Evolutionary conservation across 2,113 vertebrate species (phyloP), one percentile per base, ranked within the genome.

Genomic region (Pollimyrus isidori): DNA sequence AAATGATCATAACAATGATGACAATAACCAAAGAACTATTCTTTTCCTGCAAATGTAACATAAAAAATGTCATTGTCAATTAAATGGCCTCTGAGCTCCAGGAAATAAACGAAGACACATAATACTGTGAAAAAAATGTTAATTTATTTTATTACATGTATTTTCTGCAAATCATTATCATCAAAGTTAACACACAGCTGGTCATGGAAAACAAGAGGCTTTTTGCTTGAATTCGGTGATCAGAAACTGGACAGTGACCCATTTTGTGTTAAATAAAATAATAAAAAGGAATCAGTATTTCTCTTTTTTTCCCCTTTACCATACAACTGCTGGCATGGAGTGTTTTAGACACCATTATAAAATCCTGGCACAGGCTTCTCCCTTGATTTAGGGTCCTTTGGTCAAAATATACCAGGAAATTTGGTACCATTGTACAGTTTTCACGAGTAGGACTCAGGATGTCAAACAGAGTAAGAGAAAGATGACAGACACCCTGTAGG

Each of bases 111-210:
- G 1, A 69, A 69, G 62, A 89, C 46, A 65, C 30, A 49, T 23
- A 62, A 50, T 46, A 21, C 26, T 30, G 9, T 84, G n/a, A 48
- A 85, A 46, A 58, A 42, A 42, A 42, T 80, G 30, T 80, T 80
- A 80, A 80, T 35, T 84, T 83, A 84, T 84, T 89, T 89, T 89
- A 89, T 89, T 89, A 89, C 83, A 89, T 89, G 26, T 85, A 23
- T 89, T 83, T 48, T 4, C 46, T 80, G 26, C 53, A 84, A 11
- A 89, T 62, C 56, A 48, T 62, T 56, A 15, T 89, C 11, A 30
- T 62, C 48, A 82, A 85, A 21, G 88, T 89, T 89, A 85, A 89
- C 88, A 58, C 46, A 89, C 53, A 89, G 23, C 23, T 10, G 45
- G 46, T 89, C 52, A 48, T 45, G 46, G 15, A 89, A 50, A 89